A percentile compares a stretch with the other conserved stretches of the same genome.
Conservation (phyloP, 2,888 invertebrate genomes). For the Acronicta alni region DNA sequence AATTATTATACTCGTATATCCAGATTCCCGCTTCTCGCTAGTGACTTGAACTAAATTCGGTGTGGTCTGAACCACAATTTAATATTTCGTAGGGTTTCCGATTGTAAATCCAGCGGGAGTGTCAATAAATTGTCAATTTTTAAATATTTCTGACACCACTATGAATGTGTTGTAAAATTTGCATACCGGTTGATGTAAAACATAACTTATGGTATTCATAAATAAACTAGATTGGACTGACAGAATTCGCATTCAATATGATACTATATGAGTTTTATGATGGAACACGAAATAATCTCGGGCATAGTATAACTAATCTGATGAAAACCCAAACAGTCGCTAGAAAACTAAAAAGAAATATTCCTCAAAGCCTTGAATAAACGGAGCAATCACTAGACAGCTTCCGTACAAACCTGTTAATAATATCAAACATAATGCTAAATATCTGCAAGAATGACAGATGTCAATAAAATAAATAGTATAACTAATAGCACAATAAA, state of each 20-base stretch:
- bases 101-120: slow-evolving; percentile 31
- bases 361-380: no score
- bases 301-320: no score
- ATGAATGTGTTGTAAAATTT: slow-evolving; percentile 35
- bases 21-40: slow-evolving; percentile 10
- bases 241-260: not conserved
- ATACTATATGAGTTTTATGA: not conserved
- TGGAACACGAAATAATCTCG: not conserved
- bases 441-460: no score
- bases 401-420: no score
- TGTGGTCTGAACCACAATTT: slow-evolving; percentile 18
- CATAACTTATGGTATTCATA: slow-evolving; percentile 13
- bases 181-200: slow-evolving; percentile 21
- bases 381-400: no score
- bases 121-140: slow-evolving; percentile 45
- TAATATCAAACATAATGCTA: no score
- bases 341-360: no score
- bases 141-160: slow-evolving; percentile 35
- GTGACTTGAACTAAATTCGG: slow-evolving; percentile 11
- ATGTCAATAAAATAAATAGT: no score
- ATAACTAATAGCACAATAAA: no score
- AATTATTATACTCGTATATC: not conserved
- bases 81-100: slow-evolving; percentile 38
- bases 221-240: slow-evolving; percentile 4
- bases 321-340: no score